phyloP scores from a whole-genome alignment of 2,797 vertebrate genomes.

The Taenioides sp. region DNA sequence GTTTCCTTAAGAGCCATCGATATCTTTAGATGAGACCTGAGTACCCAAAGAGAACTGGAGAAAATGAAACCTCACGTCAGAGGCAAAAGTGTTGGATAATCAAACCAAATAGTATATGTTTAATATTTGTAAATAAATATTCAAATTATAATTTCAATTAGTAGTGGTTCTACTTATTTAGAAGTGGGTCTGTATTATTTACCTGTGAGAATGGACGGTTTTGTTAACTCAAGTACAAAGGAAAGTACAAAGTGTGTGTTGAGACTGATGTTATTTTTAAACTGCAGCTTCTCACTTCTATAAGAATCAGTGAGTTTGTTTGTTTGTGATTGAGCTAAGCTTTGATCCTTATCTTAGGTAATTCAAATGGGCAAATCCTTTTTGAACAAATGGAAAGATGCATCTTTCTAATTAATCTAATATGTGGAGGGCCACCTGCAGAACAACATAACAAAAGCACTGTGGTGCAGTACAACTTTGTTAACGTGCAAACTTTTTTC shows the following conservation, averaged over 20 bases:
- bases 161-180: neutral
- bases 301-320: neutral
- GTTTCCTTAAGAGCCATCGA: no score
- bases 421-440: neutral
- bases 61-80: neutral
- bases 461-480: neutral
- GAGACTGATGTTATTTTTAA: constrained; percentile 8
- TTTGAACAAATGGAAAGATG: neutral
- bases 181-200: constrained; percentile 1
- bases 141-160: neutral
- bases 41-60: neutral
- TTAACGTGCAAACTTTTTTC: neutral
- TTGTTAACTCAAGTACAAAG: constrained; percentile 8
- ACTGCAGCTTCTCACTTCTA: neutral
- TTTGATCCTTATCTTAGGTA: neutral
- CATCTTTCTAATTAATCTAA: constrained; percentile 4
- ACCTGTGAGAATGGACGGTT: neutral
- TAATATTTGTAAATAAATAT: neutral
- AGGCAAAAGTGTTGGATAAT: neutral
- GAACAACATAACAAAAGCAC: neutral
- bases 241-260: constrained; percentile 10
- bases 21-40: neutral
- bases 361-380: neutral
- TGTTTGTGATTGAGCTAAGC: constrained; percentile 2
- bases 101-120: neutral